These are phyloP conservation scores for Drosophila serrata DNA, from an alignment of 1,140 invertebrate species.

Conservation along the genomic window DNA sequence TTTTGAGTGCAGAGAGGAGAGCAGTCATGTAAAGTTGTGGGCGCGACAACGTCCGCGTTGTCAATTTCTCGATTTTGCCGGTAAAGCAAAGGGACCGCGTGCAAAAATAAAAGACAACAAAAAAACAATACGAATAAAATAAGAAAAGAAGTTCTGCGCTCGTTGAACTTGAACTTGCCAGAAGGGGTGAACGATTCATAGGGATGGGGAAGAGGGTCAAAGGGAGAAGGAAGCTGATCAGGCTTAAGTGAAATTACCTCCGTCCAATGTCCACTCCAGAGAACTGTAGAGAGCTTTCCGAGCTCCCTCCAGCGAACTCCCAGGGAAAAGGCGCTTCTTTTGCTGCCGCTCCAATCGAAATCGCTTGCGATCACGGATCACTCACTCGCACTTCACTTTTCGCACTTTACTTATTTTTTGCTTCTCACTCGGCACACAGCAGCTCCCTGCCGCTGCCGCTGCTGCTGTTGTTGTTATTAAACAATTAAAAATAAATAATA, in stretches of 20 bases:
- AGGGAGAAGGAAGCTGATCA: background rate
- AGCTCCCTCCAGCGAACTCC: background rate
- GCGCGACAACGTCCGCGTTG: conserved; percentile 40
- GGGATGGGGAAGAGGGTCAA: background rate
- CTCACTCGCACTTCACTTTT: conserved; percentile 64
- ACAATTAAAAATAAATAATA: conserved; percentile 70
- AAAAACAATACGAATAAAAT: background rate
- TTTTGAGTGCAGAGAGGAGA: conserved; percentile 3
- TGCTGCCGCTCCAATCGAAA: conserved; percentile 43
- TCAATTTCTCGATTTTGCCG: conserved; percentile 47
- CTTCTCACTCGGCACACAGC: background rate
- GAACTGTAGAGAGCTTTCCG: background rate
- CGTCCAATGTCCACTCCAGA: conserved; percentile 29
- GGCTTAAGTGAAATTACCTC: conserved; percentile 27
- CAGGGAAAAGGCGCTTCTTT: background rate
- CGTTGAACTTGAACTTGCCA: conserved; percentile 60
- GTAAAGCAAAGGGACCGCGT: conserved; percentile 19
- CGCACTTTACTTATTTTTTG: conserved; percentile 45
- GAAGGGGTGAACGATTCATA: background rate
- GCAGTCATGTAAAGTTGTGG: conserved; percentile 47
- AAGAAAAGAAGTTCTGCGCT: conserved; percentile 8
- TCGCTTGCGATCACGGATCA: conserved; percentile 35
- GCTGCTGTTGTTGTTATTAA: conserved; percentile 37
- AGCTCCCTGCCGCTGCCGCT: conserved; percentile 2
- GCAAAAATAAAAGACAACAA: conserved; percentile 4